phyloP scores from a whole-genome alignment of 2,797 vertebrate species.

The Gouania willdenowi region DNA sequence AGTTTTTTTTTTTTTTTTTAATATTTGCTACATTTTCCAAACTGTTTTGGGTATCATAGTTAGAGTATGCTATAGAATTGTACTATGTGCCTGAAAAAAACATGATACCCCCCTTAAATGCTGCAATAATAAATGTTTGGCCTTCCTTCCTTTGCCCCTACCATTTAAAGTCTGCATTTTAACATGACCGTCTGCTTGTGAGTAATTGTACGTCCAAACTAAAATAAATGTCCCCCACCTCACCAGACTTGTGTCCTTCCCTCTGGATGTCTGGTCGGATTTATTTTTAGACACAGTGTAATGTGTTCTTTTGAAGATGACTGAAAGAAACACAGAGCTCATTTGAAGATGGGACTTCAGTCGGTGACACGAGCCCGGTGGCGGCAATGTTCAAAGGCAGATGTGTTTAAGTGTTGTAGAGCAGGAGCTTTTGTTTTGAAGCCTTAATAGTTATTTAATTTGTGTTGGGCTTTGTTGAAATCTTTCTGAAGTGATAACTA shows the following conservation, averaged over 20 bases:
- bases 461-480: slow-evolving; percentile 65
- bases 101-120: no score
- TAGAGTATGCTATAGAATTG: no score
- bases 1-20: no score
- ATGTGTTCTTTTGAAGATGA: slow-evolving; percentile 57
- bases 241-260: slow-evolving; percentile 4
- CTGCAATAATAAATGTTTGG: no score
- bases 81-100: no score
- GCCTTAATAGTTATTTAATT: slow-evolving; percentile 72
- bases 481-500: slow-evolving; percentile 74
- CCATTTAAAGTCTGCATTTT: slow-evolving; percentile 20
- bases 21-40: no score
- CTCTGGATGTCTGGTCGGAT: slow-evolving; percentile 28
- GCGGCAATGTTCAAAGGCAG: slow-evolving; percentile 65
- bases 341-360: slow-evolving; percentile 60
- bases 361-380: slow-evolving; percentile 47
- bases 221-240: slow-evolving; percentile 14
- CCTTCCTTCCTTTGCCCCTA: background rate
- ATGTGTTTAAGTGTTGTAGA: slow-evolving; percentile 20
- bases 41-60: no score
- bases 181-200: slow-evolving; percentile 3
- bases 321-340: slow-evolving; percentile 42
- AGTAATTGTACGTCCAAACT: slow-evolving; percentile 28
- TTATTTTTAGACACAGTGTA: slow-evolving; percentile 56
- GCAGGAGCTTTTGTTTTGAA: slow-evolving; percentile 52